Evolutionary conservation across 2,113 vertebrate species (phyloP).

Genomic region (Ictalurus furcatus): DNA sequence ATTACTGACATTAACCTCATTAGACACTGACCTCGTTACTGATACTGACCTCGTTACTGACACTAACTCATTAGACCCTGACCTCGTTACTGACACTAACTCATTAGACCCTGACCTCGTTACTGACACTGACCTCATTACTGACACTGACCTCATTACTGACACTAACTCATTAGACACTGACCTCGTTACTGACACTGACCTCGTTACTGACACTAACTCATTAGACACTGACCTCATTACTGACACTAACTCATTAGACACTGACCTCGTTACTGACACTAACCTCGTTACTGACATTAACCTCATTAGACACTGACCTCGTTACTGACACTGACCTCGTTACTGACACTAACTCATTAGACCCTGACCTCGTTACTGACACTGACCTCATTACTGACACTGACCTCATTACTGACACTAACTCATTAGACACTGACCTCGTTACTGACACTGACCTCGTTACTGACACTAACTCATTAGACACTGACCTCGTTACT

Average conservation of each 20-base stretch:
- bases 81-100: background rate
- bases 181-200: too few relatives aligned
- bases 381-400: background rate
- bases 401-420: too few relatives aligned
- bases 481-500: background rate
- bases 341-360: background rate
- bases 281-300: background rate
- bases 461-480: background rate
- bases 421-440: too few relatives aligned
- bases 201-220: too few relatives aligned
- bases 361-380: background rate
- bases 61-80: background rate
- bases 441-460: too few relatives aligned
- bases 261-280: background rate
- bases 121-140: background rate
- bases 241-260: background rate
- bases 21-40: background rate
- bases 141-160: background rate
- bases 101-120: background rate
- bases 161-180: rapidly evolving
- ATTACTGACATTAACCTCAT: background rate
- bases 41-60: background rate
- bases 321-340: background rate
- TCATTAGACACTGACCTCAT: background rate
- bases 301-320: background rate